Percentiles rank a stretch among this genome's conserved stretches.
phyloP scores from a whole-genome alignment of 2,888 invertebrate genomes.

The Drosophila differens region DNA sequence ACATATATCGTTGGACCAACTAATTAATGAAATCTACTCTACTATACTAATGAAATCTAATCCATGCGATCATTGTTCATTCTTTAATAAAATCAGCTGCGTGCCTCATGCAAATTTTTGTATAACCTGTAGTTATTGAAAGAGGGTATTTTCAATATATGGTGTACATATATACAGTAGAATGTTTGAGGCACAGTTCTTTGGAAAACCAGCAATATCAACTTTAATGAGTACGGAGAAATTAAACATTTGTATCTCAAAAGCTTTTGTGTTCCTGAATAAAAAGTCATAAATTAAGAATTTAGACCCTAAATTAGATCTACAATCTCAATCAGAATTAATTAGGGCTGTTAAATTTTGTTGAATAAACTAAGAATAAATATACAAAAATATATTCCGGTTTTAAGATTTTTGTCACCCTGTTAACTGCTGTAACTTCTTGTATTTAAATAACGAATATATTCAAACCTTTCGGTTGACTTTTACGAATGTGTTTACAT shows the following conservation, averaged over 20 bases:
- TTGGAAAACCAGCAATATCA: not conserved
- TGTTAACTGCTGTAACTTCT: not conserved
- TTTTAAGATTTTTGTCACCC: not conserved
- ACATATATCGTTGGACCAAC: slow-evolving; percentile 44
- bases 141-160: not conserved
- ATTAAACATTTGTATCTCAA: not conserved
- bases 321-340: not conserved
- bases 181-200: not conserved
- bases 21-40: slow-evolving; percentile 75
- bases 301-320: not conserved
- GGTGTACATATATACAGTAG: not conserved
- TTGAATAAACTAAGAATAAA: not conserved
- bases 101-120: slow-evolving; percentile 39
- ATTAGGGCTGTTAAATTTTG: not conserved
- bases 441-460: not conserved
- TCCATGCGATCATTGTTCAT: slow-evolving; percentile 62
- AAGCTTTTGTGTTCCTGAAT: not conserved
- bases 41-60: slow-evolving; percentile 61
- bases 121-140: slow-evolving; percentile 17
- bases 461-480: not conserved
- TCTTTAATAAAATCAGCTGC: slow-evolving; percentile 52
- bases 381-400: not conserved
- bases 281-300: not conserved
- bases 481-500: not conserved
- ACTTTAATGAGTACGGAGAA: not conserved